Percentiles rank a stretch among this genome's conserved stretches.
Conservation (phyloP, 2,888 invertebrate species). For the Drosophila tanythrix region DNA sequence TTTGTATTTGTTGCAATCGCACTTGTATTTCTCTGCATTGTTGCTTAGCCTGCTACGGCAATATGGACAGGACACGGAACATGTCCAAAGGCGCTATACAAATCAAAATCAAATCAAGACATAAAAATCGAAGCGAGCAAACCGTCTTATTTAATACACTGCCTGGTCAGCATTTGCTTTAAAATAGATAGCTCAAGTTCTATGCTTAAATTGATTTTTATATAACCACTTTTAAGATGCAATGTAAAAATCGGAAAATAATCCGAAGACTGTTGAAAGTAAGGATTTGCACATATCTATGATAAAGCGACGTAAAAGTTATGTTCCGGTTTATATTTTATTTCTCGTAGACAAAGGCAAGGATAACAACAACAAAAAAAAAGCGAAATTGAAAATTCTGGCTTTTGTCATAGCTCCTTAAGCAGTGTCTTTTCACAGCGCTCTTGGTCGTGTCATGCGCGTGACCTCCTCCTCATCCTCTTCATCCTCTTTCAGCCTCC, state of each 20-base stretch:
- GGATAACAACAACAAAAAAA: constrained; percentile 15
- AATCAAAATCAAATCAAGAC: constrained; percentile 14
- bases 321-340: neutral
- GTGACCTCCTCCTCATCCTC: constrained; percentile 28
- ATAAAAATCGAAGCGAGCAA: neutral
- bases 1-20: constrained; percentile 26
- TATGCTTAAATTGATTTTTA: neutral
- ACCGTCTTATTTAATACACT: constrained; percentile 22
- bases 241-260: neutral
- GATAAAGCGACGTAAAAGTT: neutral
- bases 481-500: neutral
- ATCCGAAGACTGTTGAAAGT: neutral
- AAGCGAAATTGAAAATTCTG: constrained; percentile 6
- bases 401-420: constrained; percentile 37
- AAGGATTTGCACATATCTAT: neutral
- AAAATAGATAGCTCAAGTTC: neutral
- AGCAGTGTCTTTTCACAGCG: constrained; percentile 28
- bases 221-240: neutral
- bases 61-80: constrained; percentile 4
- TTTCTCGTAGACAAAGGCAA: neutral
- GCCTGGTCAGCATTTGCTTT: neutral
- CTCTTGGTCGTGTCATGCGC: constrained; percentile 50
- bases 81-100: constrained; percentile 9
- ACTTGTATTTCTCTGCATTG: constrained; percentile 39
- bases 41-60: constrained; percentile 18